These are phyloP conservation scores for Coregonus clupeaformis DNA, from an alignment of 2,113 vertebrate genomes.

Conservation along the genomic window DNA sequence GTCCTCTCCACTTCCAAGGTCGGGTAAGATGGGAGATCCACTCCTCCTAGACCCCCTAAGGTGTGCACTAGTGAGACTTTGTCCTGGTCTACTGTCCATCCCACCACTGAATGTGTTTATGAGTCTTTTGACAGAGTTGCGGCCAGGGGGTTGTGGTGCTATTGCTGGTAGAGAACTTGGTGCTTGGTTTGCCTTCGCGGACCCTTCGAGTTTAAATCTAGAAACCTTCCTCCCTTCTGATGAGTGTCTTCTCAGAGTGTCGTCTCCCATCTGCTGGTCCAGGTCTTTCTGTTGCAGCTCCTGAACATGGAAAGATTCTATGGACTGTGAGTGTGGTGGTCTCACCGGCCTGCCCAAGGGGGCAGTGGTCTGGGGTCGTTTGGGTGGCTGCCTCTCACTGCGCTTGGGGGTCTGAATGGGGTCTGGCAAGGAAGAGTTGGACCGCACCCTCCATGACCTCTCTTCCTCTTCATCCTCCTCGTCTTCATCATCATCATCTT, in stretches of 20 bases:
- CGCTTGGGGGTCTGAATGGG: constrained; percentile 55
- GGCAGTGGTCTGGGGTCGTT: constrained; percentile 48
- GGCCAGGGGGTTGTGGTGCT: constrained; percentile 47
- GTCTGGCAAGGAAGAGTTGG: constrained; percentile 61
- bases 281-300: constrained; percentile 77
- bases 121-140: constrained; percentile 83
- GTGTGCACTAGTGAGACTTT: constrained; percentile 55
- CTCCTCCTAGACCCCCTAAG: constrained; percentile 71
- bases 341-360: constrained; percentile 12
- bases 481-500: constrained; percentile 39
- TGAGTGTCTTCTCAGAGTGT: constrained; percentile 53
- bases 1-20: no score
- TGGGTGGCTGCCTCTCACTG: constrained; percentile 41
- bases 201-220: constrained; percentile 36
- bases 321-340: constrained; percentile 70
- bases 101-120: constrained; percentile 86
- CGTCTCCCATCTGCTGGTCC: constrained; percentile 45
- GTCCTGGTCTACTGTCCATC: constrained; percentile 53
- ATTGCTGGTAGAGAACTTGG: constrained; percentile 27
- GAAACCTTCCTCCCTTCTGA: constrained; percentile 35
- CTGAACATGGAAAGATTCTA: constrained; percentile 65
- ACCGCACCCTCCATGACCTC: constrained; percentile 42
- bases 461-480: constrained; percentile 27
- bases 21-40: constrained; percentile 63
- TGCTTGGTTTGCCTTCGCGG: constrained; percentile 22